Conservation (phyloP, 2,888 invertebrate genomes). For the Graphium colonna region DNA sequence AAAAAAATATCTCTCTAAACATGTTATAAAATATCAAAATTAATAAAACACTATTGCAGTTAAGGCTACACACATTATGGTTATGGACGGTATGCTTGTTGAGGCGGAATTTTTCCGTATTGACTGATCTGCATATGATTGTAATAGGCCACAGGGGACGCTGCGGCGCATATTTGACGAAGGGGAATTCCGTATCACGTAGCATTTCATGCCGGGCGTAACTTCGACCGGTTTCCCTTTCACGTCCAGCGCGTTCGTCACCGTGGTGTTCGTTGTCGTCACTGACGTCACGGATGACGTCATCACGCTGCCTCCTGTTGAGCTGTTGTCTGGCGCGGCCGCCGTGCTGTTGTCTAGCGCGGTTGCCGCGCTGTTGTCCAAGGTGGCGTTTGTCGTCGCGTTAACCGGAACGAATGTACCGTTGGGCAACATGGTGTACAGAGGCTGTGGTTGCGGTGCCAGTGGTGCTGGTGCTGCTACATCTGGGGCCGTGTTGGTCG, state of each 20-base stretch:
- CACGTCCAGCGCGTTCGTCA: slow-evolving; percentile 62
- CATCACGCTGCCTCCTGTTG: slow-evolving; percentile 33
- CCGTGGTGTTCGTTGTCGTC: slow-evolving; percentile 56
- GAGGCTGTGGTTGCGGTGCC: slow-evolving; percentile 30
- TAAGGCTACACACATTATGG: slow-evolving; percentile 41
- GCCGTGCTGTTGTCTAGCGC: slow-evolving; percentile 26
- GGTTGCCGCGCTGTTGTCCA: slow-evolving; percentile 30
- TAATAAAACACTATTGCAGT: slow-evolving; percentile 29
- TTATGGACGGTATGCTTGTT: slow-evolving; percentile 48
- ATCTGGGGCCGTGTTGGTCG: slow-evolving; percentile 37
- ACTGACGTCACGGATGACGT: slow-evolving; percentile 46
- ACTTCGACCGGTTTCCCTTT: slow-evolving; percentile 62
- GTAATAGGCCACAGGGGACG: slow-evolving; percentile 60
- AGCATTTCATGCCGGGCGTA: slow-evolving; percentile 66
- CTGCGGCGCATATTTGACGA: slow-evolving; percentile 49
- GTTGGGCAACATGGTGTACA: slow-evolving; percentile 54
- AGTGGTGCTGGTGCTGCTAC: slow-evolving; percentile 28
- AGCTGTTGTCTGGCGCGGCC: slow-evolving; percentile 32
- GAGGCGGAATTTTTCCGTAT: slow-evolving; percentile 52
- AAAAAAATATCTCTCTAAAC: slow-evolving; percentile 6
- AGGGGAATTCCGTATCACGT: slow-evolving; percentile 50
- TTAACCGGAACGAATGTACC: slow-evolving; percentile 57
- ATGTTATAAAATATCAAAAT: slow-evolving; percentile 6
- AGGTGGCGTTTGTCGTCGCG: slow-evolving; percentile 26
- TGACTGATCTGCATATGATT: slow-evolving; percentile 61